phyloP scores from a whole-genome alignment of 2,888 invertebrate species.

The Apamea crenata region DNA sequence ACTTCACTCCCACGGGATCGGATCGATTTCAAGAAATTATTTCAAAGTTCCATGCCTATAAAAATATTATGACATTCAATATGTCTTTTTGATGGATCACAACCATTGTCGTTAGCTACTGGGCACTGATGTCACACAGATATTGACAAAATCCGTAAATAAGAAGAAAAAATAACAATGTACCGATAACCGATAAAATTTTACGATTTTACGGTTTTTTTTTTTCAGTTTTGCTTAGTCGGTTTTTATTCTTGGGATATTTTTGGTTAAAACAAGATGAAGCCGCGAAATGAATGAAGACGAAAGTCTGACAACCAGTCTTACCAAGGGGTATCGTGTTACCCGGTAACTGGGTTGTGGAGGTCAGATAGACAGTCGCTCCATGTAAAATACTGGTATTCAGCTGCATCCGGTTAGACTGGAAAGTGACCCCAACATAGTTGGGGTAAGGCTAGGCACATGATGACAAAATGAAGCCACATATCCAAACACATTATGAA shows the following conservation, averaged over 20 bases:
- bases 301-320: no score
- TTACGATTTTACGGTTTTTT: not conserved
- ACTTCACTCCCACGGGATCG: conserved; percentile 33
- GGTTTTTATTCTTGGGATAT: not conserved
- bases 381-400: no score
- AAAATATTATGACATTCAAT: conserved; percentile 78
- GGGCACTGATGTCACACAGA: conserved; percentile 31
- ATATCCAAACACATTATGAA: no score
- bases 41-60: conserved; percentile 19
- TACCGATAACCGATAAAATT: conserved; percentile 29
- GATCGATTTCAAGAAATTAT: conserved; percentile 4
- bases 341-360: no score
- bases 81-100: conserved; percentile 66
- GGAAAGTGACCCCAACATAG: no score
- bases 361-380: no score
- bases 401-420: no score
- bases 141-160: conserved; percentile 28
- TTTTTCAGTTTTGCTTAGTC: not conserved
- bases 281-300: no score
- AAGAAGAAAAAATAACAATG: conserved; percentile 36
- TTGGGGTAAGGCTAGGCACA: no score
- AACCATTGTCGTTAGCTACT: conserved; percentile 42
- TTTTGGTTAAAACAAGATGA: no score
- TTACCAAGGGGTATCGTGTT: no score
- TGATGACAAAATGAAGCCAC: no score